Base-by-base conservation (phyloP, 2,797 vertebrate genomes). In the Nannoperca australis region DNA sequence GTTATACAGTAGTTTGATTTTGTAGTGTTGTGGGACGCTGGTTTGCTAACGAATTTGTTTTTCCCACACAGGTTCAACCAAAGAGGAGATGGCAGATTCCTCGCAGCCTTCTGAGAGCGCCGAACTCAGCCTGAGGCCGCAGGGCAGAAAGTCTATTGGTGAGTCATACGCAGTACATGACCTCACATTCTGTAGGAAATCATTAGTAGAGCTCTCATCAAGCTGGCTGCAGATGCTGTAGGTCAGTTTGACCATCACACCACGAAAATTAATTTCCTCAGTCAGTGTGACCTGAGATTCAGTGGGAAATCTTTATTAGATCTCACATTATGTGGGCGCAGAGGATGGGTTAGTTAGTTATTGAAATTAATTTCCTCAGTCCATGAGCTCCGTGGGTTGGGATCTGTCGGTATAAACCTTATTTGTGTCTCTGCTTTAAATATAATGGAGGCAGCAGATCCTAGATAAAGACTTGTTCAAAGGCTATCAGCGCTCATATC, bases 81-180 rank as follows among this genome's bases (percentile, higher is more conserved):
- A 95, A 82, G 95, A 94, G 58, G 95, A 96, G 72, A 78, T 69
- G 44, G 87, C 85, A 4, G 94, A 96, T 20, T 72, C 91, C 47
- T 84, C 86, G 3, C 94, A 93, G 77, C 89, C 89, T 14, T 51
- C 90, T 1, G 94, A 95, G 15, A 85, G 77, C 1, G 84, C 91
- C 1, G 95, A 95, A 74, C 90, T 94, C 77, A 94, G 85, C 76
- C 72, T 93, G 81, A 94, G 91, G 78, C 78, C 88, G 4, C 94
- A 93, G 18, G 92, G 91, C 81, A 93, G 93, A 66, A 95, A 94
- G 83, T 95, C 93, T 55, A 94, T 94, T 2, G 94, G 95, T 95
- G 78, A 94, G 93, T 88, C 61, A 85, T 45, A 49, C 63, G 32
- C 5, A 38, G 50, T 5, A 18, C 60, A 63, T 73, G 77, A 81